A percentile compares a stretch with the other conserved stretches of the same genome.
These are phyloP conservation scores for Piscicola geometra DNA, from an alignment of 2,888 invertebrate species.

Conservation along the genomic window DNA sequence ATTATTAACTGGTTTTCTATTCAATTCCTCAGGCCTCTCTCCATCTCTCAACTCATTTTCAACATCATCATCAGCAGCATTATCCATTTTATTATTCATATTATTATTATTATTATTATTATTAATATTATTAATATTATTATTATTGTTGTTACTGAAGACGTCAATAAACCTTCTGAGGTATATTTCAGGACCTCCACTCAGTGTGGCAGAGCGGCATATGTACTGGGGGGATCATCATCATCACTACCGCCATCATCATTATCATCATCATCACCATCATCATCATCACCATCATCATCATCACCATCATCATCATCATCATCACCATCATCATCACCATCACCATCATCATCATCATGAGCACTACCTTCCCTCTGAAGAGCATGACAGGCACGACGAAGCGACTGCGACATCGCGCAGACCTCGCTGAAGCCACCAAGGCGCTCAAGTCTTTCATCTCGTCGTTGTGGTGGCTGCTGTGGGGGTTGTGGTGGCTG, in stretches of 20 bases:
- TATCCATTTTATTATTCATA: not conserved
- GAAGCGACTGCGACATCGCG: conserved; percentile 71
- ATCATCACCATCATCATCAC: conserved; percentile 25
- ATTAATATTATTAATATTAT: not conserved
- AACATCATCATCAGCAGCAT: not conserved
- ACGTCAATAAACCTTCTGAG: conserved; percentile 60
- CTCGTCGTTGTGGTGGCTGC: conserved; percentile 45
- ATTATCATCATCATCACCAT: conserved; percentile 17
- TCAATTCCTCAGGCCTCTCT: not conserved
- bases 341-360: conserved; percentile 21
- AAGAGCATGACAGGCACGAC: conserved; percentile 72
- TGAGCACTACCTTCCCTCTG: conserved; percentile 63
- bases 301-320: conserved; percentile 18
- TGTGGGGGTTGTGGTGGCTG: not conserved
- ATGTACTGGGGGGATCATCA: conserved; percentile 44
- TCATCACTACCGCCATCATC: not conserved
- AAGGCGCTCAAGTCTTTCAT: conserved; percentile 60
- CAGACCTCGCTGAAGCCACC: conserved; percentile 67
- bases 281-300: conserved; percentile 29
- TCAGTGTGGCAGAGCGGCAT: conserved; percentile 68
- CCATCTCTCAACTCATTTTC: not conserved
- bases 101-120: conserved; percentile 1
- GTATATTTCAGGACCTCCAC: conserved; percentile 70
- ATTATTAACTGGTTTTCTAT: not conserved
- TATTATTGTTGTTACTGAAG: not conserved